phyloP scores from a whole-genome alignment of 2,113 vertebrate genomes.

The Eudyptes chrysolophus region DNA sequence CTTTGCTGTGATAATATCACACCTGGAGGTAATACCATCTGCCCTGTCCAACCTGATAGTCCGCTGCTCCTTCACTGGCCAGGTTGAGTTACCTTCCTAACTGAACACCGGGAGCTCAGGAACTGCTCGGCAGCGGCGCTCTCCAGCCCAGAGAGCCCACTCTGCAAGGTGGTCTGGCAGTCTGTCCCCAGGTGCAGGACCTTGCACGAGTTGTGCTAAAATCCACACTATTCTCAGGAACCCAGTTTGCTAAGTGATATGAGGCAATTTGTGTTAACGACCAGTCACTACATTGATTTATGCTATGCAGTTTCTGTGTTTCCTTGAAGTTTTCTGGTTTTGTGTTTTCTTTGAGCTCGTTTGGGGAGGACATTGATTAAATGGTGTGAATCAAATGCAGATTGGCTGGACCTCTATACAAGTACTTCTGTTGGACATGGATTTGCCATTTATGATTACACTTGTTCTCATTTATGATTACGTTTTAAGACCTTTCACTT shows the following conservation, averaged over 20 bases:
- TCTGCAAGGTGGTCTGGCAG: no score
- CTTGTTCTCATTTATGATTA: not conserved
- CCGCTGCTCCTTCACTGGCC: not conserved
- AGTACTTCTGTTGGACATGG: not conserved
- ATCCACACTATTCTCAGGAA: not conserved
- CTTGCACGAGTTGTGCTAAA: rapidly evolving
- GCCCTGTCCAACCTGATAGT: not conserved
- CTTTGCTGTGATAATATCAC: not conserved
- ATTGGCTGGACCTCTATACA: not conserved
- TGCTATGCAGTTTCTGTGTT: rapidly evolving
- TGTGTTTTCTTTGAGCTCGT: not conserved
- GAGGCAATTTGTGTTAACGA: not conserved
- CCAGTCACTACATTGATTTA: not conserved
- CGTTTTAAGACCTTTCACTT: not conserved
- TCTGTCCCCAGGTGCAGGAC: not conserved
- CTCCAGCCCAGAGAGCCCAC: not conserved
- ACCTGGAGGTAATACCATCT: not conserved
- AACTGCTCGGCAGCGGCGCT: rapidly evolving
- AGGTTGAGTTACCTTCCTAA: rapidly evolving
- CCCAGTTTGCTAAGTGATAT: rapidly evolving
- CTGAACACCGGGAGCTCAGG: rapidly evolving
- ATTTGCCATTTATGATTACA: not conserved
- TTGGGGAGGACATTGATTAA: not conserved
- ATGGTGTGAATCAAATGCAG: not conserved
- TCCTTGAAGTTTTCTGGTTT: not conserved